Conservation (phyloP, 92 coral and sea anemone species). For the Diadumene lineata region DNA sequence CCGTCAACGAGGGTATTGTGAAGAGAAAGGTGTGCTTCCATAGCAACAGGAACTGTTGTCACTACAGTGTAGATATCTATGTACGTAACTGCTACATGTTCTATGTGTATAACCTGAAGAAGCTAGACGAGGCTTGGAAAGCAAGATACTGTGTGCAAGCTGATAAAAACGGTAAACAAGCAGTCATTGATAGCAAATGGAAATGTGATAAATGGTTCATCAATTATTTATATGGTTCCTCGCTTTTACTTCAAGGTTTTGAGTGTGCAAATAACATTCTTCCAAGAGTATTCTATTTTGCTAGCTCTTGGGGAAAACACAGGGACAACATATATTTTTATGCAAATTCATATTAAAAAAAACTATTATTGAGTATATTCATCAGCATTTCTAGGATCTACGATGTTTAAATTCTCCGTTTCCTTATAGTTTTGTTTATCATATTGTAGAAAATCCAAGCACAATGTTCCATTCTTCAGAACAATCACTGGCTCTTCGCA, state of each 20-base stretch:
- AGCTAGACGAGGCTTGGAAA: conserved; percentile 22
- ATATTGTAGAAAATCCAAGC: conserved; percentile 12
- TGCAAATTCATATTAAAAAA: background rate
- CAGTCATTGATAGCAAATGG: background rate
- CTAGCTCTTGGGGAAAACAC: background rate
- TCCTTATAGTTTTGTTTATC: background rate
- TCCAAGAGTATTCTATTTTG: background rate
- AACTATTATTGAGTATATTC: background rate
- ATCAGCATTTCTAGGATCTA: background rate
- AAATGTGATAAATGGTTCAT: background rate
- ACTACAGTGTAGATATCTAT: conserved; percentile 17
- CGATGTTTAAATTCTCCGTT: background rate
- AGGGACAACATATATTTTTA: background rate
- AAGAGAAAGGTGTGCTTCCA: conserved; percentile 29
- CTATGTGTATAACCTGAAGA: conserved; percentile 28
- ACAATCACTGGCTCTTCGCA: background rate
- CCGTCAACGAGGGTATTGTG: conserved; percentile 31
- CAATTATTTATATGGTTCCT: background rate
- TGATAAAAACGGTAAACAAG: background rate
- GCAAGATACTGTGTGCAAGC: conserved; percentile 24
- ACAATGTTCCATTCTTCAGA: conserved; percentile 3
- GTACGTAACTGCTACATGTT: conserved; percentile 34
- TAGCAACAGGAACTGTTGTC: conserved; percentile 20
- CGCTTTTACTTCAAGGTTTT: too few relatives aligned
- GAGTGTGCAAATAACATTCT: background rate